These are phyloP conservation scores for Peromyscus polionotus DNA, from an alignment of 2,113 vertebrate genomes.

Conservation along the genomic window DNA sequence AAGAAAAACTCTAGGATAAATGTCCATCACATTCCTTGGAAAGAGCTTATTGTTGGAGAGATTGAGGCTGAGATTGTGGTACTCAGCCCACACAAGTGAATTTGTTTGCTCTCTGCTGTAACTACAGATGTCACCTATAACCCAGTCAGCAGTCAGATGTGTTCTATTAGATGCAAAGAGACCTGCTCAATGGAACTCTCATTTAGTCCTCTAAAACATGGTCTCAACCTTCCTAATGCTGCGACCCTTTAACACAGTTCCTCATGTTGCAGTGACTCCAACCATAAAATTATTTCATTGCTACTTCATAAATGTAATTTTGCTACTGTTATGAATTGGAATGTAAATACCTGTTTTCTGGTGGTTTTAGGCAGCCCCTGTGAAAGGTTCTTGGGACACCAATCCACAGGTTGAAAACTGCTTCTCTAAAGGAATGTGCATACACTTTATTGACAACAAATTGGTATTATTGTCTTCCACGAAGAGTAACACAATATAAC, in stretches of 20 bases:
- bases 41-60: not conserved
- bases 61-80: not conserved
- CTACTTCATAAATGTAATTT: not conserved
- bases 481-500: not conserved
- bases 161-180: not conserved
- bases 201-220: not conserved
- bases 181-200: not conserved
- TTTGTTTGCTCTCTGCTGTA: not conserved
- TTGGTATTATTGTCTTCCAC: slow-evolving; percentile 27
- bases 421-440: not conserved
- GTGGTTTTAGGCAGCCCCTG: not conserved
- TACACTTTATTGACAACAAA: slow-evolving; percentile 22
- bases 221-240: not conserved
- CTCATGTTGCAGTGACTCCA: not conserved
- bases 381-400: not conserved
- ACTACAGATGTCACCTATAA: slow-evolving; percentile 17
- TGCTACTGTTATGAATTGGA: not conserved
- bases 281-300: not conserved
- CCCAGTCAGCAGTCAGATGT: not conserved
- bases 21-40: not conserved
- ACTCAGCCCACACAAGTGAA: not conserved
- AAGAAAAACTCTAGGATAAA: slow-evolving; percentile 16
- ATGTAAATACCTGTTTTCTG: not conserved
- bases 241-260: not conserved
- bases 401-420: not conserved